Conservation (phyloP, 30 jellyfish, hydroid and myxozoan species). For the Mastigias papua region DNA sequence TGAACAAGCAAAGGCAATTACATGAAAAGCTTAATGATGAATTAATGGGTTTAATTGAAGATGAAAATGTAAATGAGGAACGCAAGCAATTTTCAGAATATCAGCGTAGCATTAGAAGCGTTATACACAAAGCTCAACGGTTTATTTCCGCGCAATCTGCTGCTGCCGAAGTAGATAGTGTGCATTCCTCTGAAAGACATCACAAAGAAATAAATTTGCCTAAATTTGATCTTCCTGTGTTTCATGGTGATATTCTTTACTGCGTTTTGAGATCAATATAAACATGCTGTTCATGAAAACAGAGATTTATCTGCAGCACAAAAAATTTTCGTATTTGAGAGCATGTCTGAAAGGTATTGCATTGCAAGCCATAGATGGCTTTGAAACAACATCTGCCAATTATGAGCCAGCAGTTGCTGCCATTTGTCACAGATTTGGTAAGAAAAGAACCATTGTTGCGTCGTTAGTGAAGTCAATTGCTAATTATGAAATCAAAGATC, state of each 20-base stretch:
- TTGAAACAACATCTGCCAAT: constrained; percentile 17
- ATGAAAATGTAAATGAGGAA: too few species aligned
- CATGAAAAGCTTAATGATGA: too few species aligned
- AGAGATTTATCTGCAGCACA: neutral
- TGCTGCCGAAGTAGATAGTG: neutral
- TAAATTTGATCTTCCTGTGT: constrained; percentile 2
- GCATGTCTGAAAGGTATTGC: neutral
- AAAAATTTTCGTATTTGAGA: neutral
- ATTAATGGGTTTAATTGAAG: too few species aligned
- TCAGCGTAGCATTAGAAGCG: neutral
- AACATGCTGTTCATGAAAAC: neutral
- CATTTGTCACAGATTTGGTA: neutral
- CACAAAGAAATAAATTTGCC: constrained; percentile 12
- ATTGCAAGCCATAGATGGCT: neutral
- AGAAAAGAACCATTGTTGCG: constrained; percentile 12
- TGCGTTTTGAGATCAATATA: constrained; percentile 9
- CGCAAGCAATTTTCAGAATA: constrained; percentile 12
- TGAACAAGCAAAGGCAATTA: too few species aligned
- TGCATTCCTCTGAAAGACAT: constrained; percentile 11
- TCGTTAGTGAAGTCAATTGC: constrained; percentile 10
- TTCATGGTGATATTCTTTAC: constrained; percentile 1
- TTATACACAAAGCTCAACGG: constrained; percentile 17
- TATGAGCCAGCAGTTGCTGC: neutral
- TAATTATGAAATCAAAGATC: neutral
- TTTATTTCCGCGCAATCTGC: neutral